A percentile compares a stretch with the other conserved stretches of the same genome.
phyloP scores from a whole-genome alignment of 2,797 vertebrate species.

The Nannoperca australis region DNA sequence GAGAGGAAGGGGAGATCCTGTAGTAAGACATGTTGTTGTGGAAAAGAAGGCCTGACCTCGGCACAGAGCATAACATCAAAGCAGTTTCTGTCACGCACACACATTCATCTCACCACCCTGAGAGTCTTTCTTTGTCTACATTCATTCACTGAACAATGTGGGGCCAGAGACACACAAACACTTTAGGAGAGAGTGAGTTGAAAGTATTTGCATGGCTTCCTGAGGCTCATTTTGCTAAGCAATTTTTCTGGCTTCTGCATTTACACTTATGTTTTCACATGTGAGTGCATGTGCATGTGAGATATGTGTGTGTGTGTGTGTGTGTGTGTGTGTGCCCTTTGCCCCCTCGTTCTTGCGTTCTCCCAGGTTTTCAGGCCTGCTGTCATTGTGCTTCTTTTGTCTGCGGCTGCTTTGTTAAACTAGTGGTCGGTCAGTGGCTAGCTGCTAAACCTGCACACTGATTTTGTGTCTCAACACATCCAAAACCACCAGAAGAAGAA shows the following conservation, averaged over 20 bases:
- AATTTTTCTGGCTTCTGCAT: conserved; percentile 18
- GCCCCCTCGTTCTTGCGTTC: conserved; percentile 57
- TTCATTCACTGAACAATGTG: neutral
- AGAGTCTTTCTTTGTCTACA: neutral
- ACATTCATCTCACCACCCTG: neutral
- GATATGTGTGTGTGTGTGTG: neutral
- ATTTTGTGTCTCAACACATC: conserved; percentile 66
- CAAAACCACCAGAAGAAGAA: conserved; percentile 67
- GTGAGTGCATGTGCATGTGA: conserved; percentile 23
- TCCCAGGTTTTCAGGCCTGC: conserved; percentile 68
- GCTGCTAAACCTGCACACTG: conserved; percentile 40
- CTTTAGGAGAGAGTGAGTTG: neutral
- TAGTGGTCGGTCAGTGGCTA: conserved; percentile 48
- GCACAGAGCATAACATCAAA: neutral
- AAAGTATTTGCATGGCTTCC: conserved; percentile 8
- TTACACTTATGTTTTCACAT: conserved; percentile 11
- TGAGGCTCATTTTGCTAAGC: neutral
- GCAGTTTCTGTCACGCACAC: neutral
- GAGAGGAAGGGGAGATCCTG: neutral
- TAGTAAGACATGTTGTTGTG: neutral
- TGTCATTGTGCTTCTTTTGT: conserved; percentile 74
- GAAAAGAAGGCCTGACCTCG: neutral
- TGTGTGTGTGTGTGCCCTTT: conserved; percentile 21
- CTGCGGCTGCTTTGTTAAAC: conserved; percentile 63
- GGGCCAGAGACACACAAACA: neutral